Base-by-base conservation (phyloP, 1,140 invertebrate genomes). In the Trachymyrmex septentrionalis region DNA sequence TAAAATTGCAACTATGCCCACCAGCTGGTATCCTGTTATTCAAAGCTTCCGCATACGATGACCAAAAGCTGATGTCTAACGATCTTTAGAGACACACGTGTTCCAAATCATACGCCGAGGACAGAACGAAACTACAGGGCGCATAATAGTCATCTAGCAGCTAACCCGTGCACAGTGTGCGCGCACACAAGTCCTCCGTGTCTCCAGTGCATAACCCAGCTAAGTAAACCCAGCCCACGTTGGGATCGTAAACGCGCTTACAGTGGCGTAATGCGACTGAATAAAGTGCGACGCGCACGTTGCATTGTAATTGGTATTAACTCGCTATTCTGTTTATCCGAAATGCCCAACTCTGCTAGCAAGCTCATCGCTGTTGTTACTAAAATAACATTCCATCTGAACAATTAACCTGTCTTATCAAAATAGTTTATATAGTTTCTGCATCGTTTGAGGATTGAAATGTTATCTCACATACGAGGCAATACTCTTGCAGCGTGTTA, bases 151-250 rank as follows among this genome's bases (percentile, higher is more conserved):
- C 50, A 38, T 59, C 63, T 81, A 75, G 77, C 72, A 69, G 38
- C 50, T 24, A 78, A 84, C 77, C 64, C 24, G 88, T 67, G 63
- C 87, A 59, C 3, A 53, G 21, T 19, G 57, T 53, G 10, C 24
- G 10, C 24, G 19, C 55, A 55, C n/a, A 61, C 50, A 59, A 27
- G 24, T 12, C 50, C 69, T 53, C 44, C 16, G 53, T 87, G 27
- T 84, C 59, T 57, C 57, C 59, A 57, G 71, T 55, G 80, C 80
- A 82, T 89, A 89, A 85, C 57, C 75, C 44, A 21, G 71, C 85
- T 87, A 89, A 91, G 85, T 91, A 91, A 91, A 91, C 85, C 57
- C 85, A 55, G 21, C 85, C 90, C 90, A 91, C 90, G 90, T 91
- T 72, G 34, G 44, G 76, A 81, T 91, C 90, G 90, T 89, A 91